A percentile compares a stretch with the other conserved stretches of the same genome.
Conservation (phyloP, 1,140 invertebrate species). For the Panonychus citri region DNA sequence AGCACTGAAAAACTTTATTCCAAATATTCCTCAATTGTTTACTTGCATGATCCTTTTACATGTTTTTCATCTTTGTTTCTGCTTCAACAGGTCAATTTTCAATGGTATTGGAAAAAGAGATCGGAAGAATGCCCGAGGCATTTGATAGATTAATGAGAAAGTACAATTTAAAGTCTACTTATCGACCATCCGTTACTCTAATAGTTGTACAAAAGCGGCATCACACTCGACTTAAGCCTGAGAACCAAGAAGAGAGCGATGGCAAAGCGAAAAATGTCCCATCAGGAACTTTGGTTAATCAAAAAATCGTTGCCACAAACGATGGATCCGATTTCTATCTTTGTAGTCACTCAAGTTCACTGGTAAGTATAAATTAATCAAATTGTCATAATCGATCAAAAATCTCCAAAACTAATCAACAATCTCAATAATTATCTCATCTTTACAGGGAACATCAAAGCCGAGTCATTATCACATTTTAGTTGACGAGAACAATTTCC, state of each 20-base stretch:
- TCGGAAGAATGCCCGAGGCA: conserved; percentile 10
- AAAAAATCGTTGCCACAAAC: conserved; percentile 46
- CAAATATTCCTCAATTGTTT: too few species aligned
- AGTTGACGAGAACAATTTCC: conserved; percentile 48
- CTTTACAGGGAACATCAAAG: conserved; percentile 56
- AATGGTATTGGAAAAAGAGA: conserved; percentile 15
- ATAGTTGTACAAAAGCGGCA: conserved; percentile 15
- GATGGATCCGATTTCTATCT: conserved; percentile 59
- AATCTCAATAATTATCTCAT: too few species aligned
- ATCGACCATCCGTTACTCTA: conserved; percentile 12
- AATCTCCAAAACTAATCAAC: conserved; percentile 37
- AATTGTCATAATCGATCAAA: conserved; percentile 25
- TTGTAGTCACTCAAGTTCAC: conserved; percentile 29
- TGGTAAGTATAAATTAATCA: conserved; percentile 1
- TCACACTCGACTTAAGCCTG: conserved; percentile 7
- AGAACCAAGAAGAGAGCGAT: conserved; percentile 15
- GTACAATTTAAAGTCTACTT: background rate
- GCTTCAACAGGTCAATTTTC: conserved; percentile 18
- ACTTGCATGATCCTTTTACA: too few species aligned
- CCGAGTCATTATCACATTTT: conserved; percentile 69
- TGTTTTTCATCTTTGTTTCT: too few species aligned
- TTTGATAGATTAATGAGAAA: background rate
- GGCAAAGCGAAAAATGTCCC: conserved; percentile 37
- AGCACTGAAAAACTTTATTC: too few species aligned
- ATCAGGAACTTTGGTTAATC: conserved; percentile 62